phyloP scores from a whole-genome alignment of 1,140 invertebrate species.

The Listronotus oregonensis region DNA sequence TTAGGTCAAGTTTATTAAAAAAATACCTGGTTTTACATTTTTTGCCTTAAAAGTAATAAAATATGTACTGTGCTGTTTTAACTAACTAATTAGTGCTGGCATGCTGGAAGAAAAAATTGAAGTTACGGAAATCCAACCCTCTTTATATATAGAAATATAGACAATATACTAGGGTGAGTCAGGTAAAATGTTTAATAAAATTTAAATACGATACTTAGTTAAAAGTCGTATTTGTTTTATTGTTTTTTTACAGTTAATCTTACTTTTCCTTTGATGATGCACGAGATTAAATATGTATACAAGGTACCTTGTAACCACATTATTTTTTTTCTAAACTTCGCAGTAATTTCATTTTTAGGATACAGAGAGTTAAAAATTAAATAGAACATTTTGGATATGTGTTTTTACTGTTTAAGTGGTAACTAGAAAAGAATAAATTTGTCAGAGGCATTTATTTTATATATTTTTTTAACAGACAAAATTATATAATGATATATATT shows the following conservation, averaged over 20 bases:
- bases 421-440: too few species aligned
- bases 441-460: too few species aligned
- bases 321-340: too few species aligned
- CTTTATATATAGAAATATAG: background rate
- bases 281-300: background rate
- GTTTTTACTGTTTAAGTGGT: too few species aligned
- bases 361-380: too few species aligned
- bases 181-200: background rate
- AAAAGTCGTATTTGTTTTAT: too few species aligned
- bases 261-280: background rate
- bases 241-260: too few species aligned
- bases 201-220: background rate
- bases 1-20: background rate
- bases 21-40: slow-evolving; percentile 20
- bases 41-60: slow-evolving; percentile 28
- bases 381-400: too few species aligned
- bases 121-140: background rate
- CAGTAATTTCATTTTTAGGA: too few species aligned
- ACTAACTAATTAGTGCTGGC: slow-evolving; percentile 54
- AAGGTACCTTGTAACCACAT: too few species aligned
- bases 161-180: background rate
- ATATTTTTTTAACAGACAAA: too few species aligned
- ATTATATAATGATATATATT: too few species aligned
- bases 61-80: slow-evolving; percentile 51
- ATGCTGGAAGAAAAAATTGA: slow-evolving; percentile 44